Conservation (phyloP, 30 jellyfish, hydroid and myxozoan genomes). For the Aurelia coerulea region DNA sequence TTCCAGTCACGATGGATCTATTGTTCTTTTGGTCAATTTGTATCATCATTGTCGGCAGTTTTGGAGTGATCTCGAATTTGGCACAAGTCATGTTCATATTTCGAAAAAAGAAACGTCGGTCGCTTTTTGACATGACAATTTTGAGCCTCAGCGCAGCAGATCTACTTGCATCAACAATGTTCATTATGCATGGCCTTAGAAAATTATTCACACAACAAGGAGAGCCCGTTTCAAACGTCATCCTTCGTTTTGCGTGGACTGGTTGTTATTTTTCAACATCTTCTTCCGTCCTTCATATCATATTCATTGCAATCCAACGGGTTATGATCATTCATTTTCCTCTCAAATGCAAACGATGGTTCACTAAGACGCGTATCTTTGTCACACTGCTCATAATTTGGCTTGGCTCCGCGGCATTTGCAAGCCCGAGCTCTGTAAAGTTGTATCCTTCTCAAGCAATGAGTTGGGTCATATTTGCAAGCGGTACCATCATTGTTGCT, state of each 20-base stretch:
- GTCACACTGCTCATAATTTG: background rate
- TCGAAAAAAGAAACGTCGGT: background rate
- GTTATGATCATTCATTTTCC: slow-evolving; percentile 20
- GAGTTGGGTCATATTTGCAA: slow-evolving; percentile 17
- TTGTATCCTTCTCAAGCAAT: slow-evolving; percentile 4
- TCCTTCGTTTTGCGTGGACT: slow-evolving; percentile 32
- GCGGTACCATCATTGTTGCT: slow-evolving; percentile 4
- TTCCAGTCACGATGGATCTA: too few relatives aligned
- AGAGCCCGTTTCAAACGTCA: slow-evolving; percentile 3
- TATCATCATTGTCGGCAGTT: background rate
- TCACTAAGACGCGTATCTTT: slow-evolving; percentile 1
- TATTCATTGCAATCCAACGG: slow-evolving; percentile 40
- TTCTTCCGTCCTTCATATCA: slow-evolving; percentile 19
- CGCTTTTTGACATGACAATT: slow-evolving; percentile 6
- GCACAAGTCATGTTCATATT: background rate
- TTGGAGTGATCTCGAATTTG: background rate
- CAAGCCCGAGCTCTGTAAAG: slow-evolving; percentile 18
- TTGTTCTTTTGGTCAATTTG: slow-evolving; percentile 2
- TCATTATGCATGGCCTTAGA: slow-evolving; percentile 23
- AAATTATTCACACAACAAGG: slow-evolving; percentile 10
- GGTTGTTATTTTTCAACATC: slow-evolving; percentile 35
- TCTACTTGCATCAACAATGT: slow-evolving; percentile 21
- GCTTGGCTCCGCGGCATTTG: slow-evolving; percentile 20
- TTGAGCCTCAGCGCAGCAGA: slow-evolving; percentile 26
- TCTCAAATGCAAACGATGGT: background rate